These are phyloP conservation scores for Conus betulinus DNA, from an alignment of 1,140 invertebrate genomes.

Conservation along the genomic window DNA sequence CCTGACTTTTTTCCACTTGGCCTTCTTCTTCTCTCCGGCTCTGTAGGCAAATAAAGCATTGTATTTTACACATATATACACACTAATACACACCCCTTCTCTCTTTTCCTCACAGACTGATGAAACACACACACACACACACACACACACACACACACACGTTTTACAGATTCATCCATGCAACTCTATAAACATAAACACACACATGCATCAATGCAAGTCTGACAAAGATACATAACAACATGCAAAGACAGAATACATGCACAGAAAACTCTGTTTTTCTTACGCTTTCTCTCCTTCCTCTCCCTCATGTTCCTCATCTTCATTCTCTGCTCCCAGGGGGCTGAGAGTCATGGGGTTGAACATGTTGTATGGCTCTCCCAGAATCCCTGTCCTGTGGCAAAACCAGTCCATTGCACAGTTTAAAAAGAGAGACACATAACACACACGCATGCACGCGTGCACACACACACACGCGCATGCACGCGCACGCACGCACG, in stretches of 20 bases:
- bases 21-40: not conserved
- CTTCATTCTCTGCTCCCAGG: slow-evolving; percentile 71
- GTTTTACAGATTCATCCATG: not conserved
- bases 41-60: too few relatives aligned
- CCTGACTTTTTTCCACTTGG: not conserved
- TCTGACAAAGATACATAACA: not conserved
- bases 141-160: not conserved
- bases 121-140: not conserved
- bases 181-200: not conserved
- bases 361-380: slow-evolving; percentile 67
- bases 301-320: slow-evolving; percentile 66
- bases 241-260: not conserved
- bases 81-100: too few relatives aligned
- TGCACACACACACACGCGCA: not conserved
- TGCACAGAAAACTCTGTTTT: not conserved
- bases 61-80: too few relatives aligned
- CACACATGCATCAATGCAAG: not conserved
- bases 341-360: slow-evolving; percentile 66
- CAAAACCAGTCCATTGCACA: not conserved
- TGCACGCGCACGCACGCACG: not conserved
- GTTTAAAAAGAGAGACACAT: too few relatives aligned
- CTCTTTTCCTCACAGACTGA: not conserved
- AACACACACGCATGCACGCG: not conserved
- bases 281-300: slow-evolving; percentile 57
- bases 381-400: slow-evolving; percentile 71